Conservation (phyloP, 2,888 invertebrate genomes). For the Lochmaea crataegi region DNA sequence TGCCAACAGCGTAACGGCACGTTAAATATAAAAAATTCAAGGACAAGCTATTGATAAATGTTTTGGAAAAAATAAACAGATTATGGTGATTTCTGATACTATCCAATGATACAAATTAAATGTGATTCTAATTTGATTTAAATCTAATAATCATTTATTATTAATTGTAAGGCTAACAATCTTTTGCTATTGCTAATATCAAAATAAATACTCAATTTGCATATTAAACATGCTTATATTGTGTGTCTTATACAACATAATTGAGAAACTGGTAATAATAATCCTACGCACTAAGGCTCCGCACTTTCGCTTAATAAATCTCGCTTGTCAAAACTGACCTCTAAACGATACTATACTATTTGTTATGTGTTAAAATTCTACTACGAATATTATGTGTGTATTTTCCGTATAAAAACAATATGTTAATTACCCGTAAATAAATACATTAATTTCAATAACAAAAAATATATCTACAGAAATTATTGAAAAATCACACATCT, state of each 20-base stretch:
- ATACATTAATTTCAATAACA: neutral
- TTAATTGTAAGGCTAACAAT: neutral
- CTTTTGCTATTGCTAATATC: neutral
- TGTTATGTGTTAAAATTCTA: neutral
- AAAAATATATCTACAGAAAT: neutral
- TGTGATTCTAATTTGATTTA: slow-evolving; percentile 5
- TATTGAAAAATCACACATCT: neutral
- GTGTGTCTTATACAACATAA: slow-evolving; percentile 1
- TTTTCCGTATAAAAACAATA: neutral
- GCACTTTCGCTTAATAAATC: slow-evolving; percentile 19
- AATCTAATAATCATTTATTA: neutral
- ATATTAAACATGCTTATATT: neutral
- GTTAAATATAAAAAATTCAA: slow-evolving; percentile 2
- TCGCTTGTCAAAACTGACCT: slow-evolving; percentile 7
- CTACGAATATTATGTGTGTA: neutral
- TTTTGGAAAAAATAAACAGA: slow-evolving; percentile 9
- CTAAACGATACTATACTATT: neutral
- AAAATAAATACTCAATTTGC: slow-evolving; percentile 12
- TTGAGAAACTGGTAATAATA: slow-evolving; percentile 14
- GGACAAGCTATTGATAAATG: slow-evolving; percentile 6
- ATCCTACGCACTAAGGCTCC: slow-evolving; percentile 2
- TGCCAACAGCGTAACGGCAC: neutral
- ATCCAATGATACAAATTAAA: slow-evolving; percentile 8
- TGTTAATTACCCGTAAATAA: neutral
- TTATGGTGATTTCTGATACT: slow-evolving; percentile 2